Conservation (phyloP, 2,113 vertebrate genomes). For the Bostrychus sinensis region DNA sequence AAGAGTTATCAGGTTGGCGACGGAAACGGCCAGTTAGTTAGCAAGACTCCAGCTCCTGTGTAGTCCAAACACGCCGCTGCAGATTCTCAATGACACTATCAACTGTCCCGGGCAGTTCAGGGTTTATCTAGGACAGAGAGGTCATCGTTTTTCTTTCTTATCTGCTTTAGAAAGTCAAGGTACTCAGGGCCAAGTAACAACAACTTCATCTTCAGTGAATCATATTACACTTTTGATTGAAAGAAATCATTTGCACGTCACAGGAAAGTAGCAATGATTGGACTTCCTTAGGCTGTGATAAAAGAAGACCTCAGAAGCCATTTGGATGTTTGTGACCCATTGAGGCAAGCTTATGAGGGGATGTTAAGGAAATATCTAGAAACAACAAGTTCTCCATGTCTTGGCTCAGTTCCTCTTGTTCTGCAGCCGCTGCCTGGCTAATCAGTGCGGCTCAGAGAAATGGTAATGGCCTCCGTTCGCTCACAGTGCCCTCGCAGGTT, state of each 20-base stretch:
- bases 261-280: constrained; percentile 73
- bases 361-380: constrained; percentile 84
- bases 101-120: constrained; percentile 92
- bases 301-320: constrained; percentile 81
- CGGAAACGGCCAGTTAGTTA: constrained; percentile 95
- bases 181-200: constrained; percentile 76
- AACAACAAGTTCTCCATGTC: constrained; percentile 71
- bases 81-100: constrained; percentile 86
- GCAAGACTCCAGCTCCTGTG: constrained; percentile 89
- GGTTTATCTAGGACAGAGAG: constrained; percentile 87
- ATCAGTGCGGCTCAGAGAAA: constrained; percentile 62
- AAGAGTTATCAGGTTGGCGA: constrained; percentile 94
- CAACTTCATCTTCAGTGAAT: constrained; percentile 22
- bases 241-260: constrained; percentile 78
- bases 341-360: constrained; percentile 81
- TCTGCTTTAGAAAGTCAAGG: constrained; percentile 82
- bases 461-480: constrained; percentile 65
- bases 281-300: constrained; percentile 86
- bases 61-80: constrained; percentile 91
- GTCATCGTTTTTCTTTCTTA: constrained; percentile 89
- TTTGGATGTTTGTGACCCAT: constrained; percentile 66
- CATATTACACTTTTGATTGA: not conserved
- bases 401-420: constrained; percentile 24
- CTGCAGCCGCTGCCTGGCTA: constrained; percentile 46
- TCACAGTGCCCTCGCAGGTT: constrained; percentile 60